Percentiles rank a stretch among this genome's conserved stretches.
phyloP scores from a whole-genome alignment of 2,797 vertebrate genomes.

The Chiroxiphia lanceolata region DNA sequence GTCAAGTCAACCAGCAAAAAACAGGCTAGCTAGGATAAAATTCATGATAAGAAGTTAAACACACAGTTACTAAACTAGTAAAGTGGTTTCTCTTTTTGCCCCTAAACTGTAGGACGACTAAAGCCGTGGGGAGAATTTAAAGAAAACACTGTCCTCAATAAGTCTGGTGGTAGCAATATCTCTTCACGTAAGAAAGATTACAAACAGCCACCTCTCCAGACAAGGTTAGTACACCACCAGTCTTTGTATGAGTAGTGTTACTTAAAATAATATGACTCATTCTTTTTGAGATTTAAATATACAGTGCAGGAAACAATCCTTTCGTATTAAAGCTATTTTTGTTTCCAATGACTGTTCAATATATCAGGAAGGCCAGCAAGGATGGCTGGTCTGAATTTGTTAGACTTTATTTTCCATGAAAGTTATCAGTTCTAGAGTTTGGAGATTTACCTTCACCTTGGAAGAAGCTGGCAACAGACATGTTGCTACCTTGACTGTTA shows the following conservation, averaged over 20 bases:
- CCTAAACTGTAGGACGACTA: constrained; percentile 82
- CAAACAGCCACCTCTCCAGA: constrained; percentile 85
- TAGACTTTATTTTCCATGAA: background rate
- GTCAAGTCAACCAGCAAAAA: background rate
- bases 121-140: constrained; percentile 84
- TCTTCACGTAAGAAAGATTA: constrained; percentile 81
- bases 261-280: background rate
- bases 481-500: background rate
- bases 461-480: background rate
- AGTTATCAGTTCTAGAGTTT: background rate
- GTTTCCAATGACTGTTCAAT: background rate
- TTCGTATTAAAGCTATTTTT: background rate
- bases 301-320: background rate
- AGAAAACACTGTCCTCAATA: constrained; percentile 76
- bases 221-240: constrained; percentile 74
- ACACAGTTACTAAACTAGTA: background rate
- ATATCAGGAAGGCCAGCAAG: background rate
- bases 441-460: background rate
- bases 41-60: background rate
- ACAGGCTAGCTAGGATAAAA: background rate
- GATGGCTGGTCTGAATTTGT: background rate
- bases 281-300: background rate
- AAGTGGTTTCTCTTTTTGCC: background rate
- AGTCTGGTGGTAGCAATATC: constrained; percentile 46
- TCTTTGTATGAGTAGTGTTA: background rate